These are phyloP conservation scores for Entosphenus tridentatus DNA, from an alignment of 2,113 vertebrate species.

Conservation along the genomic window DNA sequence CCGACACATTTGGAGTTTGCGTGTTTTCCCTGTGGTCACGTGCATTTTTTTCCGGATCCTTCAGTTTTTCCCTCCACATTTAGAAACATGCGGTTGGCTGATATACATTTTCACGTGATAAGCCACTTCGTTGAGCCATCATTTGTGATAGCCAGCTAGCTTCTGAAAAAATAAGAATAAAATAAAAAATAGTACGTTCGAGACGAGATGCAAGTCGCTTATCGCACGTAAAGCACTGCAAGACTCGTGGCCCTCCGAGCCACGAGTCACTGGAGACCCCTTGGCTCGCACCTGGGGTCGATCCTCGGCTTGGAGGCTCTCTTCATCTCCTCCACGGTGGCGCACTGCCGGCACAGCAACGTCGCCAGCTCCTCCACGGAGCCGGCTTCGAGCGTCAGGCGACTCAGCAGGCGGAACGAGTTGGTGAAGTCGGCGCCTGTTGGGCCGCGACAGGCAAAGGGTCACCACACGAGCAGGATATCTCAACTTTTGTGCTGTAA, in stretches of 20 bases:
- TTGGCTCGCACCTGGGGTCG: slow-evolving; percentile 50
- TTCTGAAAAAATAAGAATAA: background rate
- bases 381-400: slow-evolving; percentile 23
- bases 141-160: background rate
- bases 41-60: no score
- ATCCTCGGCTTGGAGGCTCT: slow-evolving; percentile 55
- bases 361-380: slow-evolving; percentile 19
- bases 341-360: slow-evolving; percentile 37
- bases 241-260: no score
- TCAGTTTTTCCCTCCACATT: no score
- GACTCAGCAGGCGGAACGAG: slow-evolving; percentile 50
- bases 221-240: no score
- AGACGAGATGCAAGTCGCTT: no score
- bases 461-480: background rate
- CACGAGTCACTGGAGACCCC: background rate
- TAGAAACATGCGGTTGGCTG: no score
- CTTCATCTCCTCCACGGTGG: slow-evolving; percentile 59
- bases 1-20: no score
- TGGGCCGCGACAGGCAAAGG: background rate
- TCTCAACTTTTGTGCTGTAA: background rate
- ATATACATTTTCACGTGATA: no score
- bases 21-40: no score
- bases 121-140: no score
- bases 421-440: slow-evolving; percentile 88
- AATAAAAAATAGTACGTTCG: no score